These are phyloP conservation scores for Euplagia quadripunctaria DNA, from an alignment of 2,888 invertebrate species.

Conservation along the genomic window DNA sequence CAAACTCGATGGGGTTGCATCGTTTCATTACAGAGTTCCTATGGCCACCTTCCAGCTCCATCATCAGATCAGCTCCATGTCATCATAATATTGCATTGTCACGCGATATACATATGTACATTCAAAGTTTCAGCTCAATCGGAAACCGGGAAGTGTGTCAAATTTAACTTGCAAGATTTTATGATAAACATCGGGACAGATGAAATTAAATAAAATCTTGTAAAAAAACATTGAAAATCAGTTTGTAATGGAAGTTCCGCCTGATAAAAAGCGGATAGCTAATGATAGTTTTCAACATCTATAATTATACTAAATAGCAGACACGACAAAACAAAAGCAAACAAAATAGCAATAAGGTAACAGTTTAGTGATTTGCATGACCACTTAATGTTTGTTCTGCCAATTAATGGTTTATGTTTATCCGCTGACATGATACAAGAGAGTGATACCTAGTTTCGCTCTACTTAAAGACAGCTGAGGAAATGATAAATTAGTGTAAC, in stretches of 20 bases:
- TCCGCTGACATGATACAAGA: constrained; percentile 5
- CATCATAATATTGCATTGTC: too few relatives aligned
- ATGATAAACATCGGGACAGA: too few relatives aligned
- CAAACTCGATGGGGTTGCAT: too few relatives aligned
- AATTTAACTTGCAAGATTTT: too few relatives aligned
- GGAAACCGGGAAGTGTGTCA: too few relatives aligned
- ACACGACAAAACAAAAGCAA: neutral
- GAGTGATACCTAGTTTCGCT: constrained; percentile 5
- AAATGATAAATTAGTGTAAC: neutral
- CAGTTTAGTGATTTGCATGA: constrained; percentile 8
- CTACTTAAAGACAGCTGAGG: neutral
- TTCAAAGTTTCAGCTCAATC: too few relatives aligned
- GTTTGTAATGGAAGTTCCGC: neutral
- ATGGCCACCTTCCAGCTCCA: too few relatives aligned
- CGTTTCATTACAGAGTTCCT: too few relatives aligned
- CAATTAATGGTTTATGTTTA: constrained; percentile 23
- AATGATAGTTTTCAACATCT: neutral
- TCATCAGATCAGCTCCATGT: too few relatives aligned
- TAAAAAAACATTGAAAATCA: too few relatives aligned
- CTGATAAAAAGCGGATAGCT: neutral
- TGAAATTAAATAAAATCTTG: too few relatives aligned
- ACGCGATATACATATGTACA: too few relatives aligned
- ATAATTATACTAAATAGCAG: neutral
- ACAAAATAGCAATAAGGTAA: neutral
- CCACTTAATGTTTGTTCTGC: constrained; percentile 11